Base-by-base conservation (phyloP, 2,797 vertebrate species). In the Spinibarbus caldwelli region DNA sequence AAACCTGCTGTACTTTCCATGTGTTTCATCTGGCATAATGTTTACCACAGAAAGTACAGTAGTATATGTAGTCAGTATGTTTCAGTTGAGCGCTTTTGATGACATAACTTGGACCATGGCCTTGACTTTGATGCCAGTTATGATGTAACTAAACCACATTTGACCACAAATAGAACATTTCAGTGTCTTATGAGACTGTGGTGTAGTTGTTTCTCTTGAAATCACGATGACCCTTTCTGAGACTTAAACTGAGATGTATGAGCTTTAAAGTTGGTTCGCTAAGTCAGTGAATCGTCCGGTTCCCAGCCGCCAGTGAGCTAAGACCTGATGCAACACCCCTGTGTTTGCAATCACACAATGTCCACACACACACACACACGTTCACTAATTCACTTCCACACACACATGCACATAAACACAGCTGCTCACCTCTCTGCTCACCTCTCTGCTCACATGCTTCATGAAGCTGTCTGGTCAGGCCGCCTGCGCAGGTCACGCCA, bases 201-300 rank as follows among this genome's bases (percentile, higher is more conserved):
- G 10, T 70, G 73, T n/a, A 47, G 34, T 26, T n/a, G 59, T n/a
- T 77, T 72, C 66, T 41, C 72, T 79, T 86, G 66, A 67, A 26
- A 83, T 57, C 45, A 26, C 26, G 49, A 47, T 72, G 82, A 36
- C 67, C 59, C 52, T 82, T 78, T 78, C 86, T 88, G 86, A 79
- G 59, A 52, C 83, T 85, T 89, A 93, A 92, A 91, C 87, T 90
- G 88, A 92, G 88, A 85, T 75, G 59, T 26, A 4, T 1, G 57
- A 72, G 47, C 59, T 84, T 85, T 86, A 75, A 66, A 89, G 81
- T 38, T 23, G 66, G 85, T 90, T 72, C 89, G 93, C 89, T 4
- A 6, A 86, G 86, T 94, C 92, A 80, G 90, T 89, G 86, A 89
- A 90, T 88, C 89, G 83, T 88, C 86, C 49, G 66, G 73, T 90